A percentile compares a stretch with the other conserved stretches of the same genome.
Conservation (phyloP, 2,888 invertebrate species). For the Reticulitermes lucifugus region DNA sequence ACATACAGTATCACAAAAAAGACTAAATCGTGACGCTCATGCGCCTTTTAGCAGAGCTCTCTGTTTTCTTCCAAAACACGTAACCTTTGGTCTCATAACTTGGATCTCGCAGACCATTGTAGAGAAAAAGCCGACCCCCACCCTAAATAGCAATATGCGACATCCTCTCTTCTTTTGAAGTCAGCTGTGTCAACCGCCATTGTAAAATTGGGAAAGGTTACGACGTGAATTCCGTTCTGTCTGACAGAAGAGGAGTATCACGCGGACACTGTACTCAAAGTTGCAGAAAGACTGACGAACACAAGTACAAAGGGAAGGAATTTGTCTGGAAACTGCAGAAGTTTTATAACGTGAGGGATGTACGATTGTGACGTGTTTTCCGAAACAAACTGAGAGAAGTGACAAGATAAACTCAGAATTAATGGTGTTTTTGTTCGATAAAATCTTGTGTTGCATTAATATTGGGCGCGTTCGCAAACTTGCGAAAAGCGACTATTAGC, state of each 20-base stretch:
- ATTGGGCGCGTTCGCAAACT: no score
- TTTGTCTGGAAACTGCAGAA: no score
- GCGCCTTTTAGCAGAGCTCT: background rate
- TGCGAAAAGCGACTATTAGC: no score
- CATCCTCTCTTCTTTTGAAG: background rate
- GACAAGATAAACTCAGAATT: no score
- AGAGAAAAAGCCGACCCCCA: background rate
- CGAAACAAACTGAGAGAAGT: no score
- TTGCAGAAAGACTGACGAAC: background rate
- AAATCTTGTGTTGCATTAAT: no score
- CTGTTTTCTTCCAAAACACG: background rate
- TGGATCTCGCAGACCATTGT: background rate
- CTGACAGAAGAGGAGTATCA: background rate
- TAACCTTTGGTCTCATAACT: background rate
- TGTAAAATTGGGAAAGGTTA: background rate
- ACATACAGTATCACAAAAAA: no score
- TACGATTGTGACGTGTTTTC: no score
- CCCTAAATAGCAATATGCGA: background rate
- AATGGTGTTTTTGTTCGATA: no score
- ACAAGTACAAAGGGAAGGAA: background rate
- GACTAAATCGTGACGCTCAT: no score
- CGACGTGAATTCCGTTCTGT: constrained; percentile 1
- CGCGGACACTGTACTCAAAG: background rate
- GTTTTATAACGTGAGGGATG: no score
- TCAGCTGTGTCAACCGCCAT: background rate